Conservation (phyloP, 1,140 invertebrate genomes). For the Brevipalpus yothersi region DNA sequence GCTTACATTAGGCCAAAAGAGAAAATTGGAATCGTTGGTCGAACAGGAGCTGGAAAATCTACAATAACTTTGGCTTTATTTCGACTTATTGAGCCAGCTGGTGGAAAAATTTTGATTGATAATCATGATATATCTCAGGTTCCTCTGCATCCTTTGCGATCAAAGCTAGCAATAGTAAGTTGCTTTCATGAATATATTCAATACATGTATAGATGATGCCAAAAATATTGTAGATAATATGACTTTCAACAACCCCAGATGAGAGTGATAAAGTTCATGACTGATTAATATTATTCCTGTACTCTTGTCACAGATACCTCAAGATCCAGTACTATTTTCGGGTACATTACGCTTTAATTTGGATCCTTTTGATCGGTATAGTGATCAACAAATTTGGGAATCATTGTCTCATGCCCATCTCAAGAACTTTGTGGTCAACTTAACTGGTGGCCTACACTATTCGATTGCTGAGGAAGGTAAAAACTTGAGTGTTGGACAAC, state of each 20-base stretch:
- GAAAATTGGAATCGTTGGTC: conserved; percentile 8
- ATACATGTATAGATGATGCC: neutral
- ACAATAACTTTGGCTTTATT: conserved; percentile 28
- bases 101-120: conserved; percentile 65
- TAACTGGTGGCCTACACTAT: conserved; percentile 7
- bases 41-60: conserved; percentile 24
- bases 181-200: neutral
- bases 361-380: conserved; percentile 13
- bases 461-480: conserved; percentile 5
- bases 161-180: conserved; percentile 57
- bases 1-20: conserved; percentile 7
- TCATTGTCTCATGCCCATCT: conserved; percentile 14
- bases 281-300: too few species aligned
- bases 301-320: conserved; percentile 32
- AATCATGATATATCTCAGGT: conserved; percentile 56
- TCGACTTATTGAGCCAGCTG: conserved; percentile 25
- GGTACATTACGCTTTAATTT: conserved; percentile 25
- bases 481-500: conserved; percentile 10
- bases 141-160: conserved; percentile 64
- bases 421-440: conserved; percentile 8
- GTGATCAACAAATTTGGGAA: conserved; percentile 13
- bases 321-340: conserved; percentile 30
- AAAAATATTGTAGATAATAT: too few species aligned
- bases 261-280: too few species aligned
- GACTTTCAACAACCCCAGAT: too few species aligned